phyloP scores from a whole-genome alignment of 2,797 vertebrate species.

The Salmo trutta region DNA sequence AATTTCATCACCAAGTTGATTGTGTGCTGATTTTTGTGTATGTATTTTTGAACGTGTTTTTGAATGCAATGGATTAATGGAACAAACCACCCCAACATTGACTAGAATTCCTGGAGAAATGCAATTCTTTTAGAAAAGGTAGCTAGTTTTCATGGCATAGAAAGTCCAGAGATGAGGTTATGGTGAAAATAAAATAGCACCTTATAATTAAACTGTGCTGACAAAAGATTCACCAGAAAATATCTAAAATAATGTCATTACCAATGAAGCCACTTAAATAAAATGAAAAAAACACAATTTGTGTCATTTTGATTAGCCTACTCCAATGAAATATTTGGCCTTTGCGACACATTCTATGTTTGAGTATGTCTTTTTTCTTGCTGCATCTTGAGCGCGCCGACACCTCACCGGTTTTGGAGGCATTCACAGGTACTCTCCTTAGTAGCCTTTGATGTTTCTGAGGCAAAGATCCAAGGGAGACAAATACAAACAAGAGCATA shows the following conservation, averaged over 20 bases:
- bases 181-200: too few relatives aligned
- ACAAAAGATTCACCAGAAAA: too few relatives aligned
- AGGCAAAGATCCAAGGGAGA: constrained; percentile 26
- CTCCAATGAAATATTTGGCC: neutral
- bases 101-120: neutral
- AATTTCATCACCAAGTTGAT: neutral
- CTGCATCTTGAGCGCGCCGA: constrained; percentile 2
- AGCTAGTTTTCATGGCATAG: too few relatives aligned
- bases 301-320: neutral
- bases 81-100: too few relatives aligned
- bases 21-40: too few relatives aligned
- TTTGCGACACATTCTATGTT: neutral
- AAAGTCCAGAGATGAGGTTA: too few relatives aligned
- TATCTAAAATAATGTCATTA: neutral
- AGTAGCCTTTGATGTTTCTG: constrained; percentile 27
- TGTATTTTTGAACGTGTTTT: neutral
- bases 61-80: too few relatives aligned
- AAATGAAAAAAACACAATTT: too few relatives aligned
- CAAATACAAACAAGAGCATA: constrained; percentile 13
- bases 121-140: neutral
- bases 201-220: too few relatives aligned
- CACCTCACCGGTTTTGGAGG: constrained; percentile 18
- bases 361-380: constrained; percentile 4
- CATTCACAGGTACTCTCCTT: constrained; percentile 20
- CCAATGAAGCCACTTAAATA: neutral